Conservation (phyloP, 2,888 invertebrate species). For the Platycheirus albimanus region DNA sequence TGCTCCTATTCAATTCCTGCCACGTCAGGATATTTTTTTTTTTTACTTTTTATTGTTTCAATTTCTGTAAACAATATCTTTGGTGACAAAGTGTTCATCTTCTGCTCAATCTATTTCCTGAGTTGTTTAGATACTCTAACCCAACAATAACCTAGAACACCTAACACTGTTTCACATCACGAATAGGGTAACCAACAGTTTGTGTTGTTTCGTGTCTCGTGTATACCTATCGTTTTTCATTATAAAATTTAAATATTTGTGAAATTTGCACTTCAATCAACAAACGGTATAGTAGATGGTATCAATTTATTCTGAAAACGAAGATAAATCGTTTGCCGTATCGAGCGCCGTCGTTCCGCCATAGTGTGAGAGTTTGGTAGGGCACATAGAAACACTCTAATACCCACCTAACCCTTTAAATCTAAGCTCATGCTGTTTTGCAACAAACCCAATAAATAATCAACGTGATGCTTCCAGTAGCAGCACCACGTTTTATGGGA, state of each 20-base stretch:
- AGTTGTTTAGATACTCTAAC: background rate
- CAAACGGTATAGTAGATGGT: constrained; percentile 36
- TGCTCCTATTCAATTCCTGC: background rate
- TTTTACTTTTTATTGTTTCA: no score
- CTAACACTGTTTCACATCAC: background rate
- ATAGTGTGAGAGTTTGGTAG: no score
- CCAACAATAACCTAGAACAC: no score
- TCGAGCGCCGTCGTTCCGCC: background rate
- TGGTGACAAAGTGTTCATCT: constrained; percentile 25
- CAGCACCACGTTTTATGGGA: constrained; percentile 51
- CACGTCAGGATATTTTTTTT: background rate
- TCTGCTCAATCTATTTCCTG: constrained; percentile 22
- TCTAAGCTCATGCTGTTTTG: background rate
- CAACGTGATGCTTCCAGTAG: constrained; percentile 26
- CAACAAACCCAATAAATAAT: constrained; percentile 64
- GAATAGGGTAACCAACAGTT: background rate
- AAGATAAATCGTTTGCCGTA: constrained; percentile 46
- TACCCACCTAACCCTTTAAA: background rate
- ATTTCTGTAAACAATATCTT: constrained; percentile 29
- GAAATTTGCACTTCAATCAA: constrained; percentile 64
- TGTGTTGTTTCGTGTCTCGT: no score
- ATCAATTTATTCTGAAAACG: constrained; percentile 47
- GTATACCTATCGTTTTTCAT: constrained; percentile 38
- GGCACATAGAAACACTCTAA: no score
- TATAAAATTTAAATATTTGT: constrained; percentile 57